phyloP scores from a whole-genome alignment of 1,140 invertebrate species.

The Epicauta chinensis region DNA sequence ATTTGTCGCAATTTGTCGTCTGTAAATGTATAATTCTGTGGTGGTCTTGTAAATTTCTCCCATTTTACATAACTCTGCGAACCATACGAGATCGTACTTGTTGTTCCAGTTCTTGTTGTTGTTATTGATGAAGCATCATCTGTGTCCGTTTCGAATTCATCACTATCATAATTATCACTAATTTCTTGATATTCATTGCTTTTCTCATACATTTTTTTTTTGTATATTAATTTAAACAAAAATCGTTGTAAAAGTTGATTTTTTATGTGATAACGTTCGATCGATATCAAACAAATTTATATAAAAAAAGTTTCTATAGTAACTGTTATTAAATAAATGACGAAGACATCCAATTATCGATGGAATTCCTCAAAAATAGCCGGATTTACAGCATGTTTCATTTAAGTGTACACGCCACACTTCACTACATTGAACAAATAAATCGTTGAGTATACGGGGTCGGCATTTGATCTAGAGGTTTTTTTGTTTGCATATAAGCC shows the following conservation, averaged over 20 bases:
- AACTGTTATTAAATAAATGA: slow-evolving; percentile 1
- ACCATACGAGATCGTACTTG: not conserved
- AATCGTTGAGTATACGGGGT: too few relatives aligned
- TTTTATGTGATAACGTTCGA: slow-evolving; percentile 5
- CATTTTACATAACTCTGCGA: not conserved
- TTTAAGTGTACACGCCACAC: too few relatives aligned
- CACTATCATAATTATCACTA: slow-evolving; percentile 2
- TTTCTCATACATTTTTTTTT: too few relatives aligned
- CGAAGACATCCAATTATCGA: not conserved
- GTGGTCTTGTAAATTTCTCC: not conserved
- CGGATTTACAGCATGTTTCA: too few relatives aligned
- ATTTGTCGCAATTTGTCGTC: slow-evolving; percentile 25
- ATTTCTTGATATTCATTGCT: too few relatives aligned
- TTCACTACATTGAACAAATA: too few relatives aligned
- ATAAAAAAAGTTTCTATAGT: slow-evolving; percentile 15
- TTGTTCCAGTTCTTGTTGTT: too few relatives aligned
- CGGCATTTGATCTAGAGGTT: too few relatives aligned
- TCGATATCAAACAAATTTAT: slow-evolving; percentile 2
- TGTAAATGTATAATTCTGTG: slow-evolving; percentile 25
- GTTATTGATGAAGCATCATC: not conserved
- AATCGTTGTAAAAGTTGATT: not conserved
- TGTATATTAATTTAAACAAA: too few relatives aligned
- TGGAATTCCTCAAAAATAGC: too few relatives aligned
- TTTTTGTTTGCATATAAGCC: too few relatives aligned
- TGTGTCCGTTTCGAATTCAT: not conserved